These are phyloP conservation scores for Gymnocypris eckloni DNA, from an alignment of 2,797 vertebrate species.

Conservation along the genomic window DNA sequence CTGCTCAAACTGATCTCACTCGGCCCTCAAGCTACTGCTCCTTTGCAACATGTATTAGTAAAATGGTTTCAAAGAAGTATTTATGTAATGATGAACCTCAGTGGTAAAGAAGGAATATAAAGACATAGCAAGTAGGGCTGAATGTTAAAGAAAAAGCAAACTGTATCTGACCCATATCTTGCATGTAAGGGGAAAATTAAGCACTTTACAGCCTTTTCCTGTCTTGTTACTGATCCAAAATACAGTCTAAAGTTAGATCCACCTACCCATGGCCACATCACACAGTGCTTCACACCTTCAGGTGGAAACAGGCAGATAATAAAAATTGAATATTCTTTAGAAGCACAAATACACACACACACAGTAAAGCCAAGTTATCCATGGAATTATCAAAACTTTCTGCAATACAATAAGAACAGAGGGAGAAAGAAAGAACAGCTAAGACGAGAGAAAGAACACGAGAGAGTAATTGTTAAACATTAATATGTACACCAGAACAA, in stretches of 20 bases:
- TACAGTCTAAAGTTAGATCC: neutral
- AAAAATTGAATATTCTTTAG: neutral
- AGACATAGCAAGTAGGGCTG: neutral
- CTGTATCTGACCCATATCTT: neutral
- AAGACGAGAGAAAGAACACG: neutral
- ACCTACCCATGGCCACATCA: neutral
- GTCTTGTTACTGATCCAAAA: constrained; percentile 9
- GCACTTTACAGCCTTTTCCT: neutral
- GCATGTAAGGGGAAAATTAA: neutral
- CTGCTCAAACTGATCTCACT: constrained; percentile 27
- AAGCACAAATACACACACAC: neutral
- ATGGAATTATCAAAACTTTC: neutral
- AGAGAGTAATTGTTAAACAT: neutral
- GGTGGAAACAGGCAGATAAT: constrained; percentile 26
- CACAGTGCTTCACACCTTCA: neutral
- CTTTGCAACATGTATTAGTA: neutral
- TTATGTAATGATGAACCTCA: constrained; percentile 11
- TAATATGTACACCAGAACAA: neutral
- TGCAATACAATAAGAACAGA: neutral
- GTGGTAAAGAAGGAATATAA: neutral
- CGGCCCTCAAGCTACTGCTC: constrained; percentile 23
- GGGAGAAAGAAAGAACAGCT: neutral
- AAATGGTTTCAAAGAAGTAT: constrained; percentile 15
- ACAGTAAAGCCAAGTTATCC: neutral
- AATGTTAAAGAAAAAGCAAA: neutral